A percentile compares a stretch with the other conserved stretches of the same genome.
Evolutionary conservation across 1,140 invertebrate genomes (phyloP).

Genomic region (Drosophila sp.): DNA sequence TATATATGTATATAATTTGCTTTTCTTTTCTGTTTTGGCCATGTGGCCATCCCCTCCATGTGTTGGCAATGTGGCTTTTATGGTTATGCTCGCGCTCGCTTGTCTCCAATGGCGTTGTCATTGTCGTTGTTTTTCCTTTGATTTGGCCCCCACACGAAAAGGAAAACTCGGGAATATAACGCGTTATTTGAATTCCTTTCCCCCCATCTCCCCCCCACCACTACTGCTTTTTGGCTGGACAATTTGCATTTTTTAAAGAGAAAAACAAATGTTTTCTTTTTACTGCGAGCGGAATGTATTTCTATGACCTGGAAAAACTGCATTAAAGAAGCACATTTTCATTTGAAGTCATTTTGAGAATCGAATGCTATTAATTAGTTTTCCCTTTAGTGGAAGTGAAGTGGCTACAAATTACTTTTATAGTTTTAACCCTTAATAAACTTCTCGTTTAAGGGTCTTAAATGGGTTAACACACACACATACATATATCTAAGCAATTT

Average conservation of each 20-base stretch:
- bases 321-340: too few relatives aligned
- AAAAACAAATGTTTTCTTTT: slow-evolving; percentile 19
- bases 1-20: background rate
- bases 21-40: slow-evolving; percentile 48
- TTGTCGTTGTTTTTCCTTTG: slow-evolving; percentile 56
- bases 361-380: too few relatives aligned
- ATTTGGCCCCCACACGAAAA: slow-evolving; percentile 51
- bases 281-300: background rate
- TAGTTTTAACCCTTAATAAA: too few relatives aligned
- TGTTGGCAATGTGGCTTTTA: slow-evolving; percentile 78
- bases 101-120: slow-evolving; percentile 40
- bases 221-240: slow-evolving; percentile 51
- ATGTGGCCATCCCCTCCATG: slow-evolving; percentile 62
- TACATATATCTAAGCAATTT: too few relatives aligned
- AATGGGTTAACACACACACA: too few relatives aligned
- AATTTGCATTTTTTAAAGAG: slow-evolving; percentile 66
- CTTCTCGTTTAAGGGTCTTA: too few relatives aligned
- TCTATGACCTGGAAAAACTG: background rate
- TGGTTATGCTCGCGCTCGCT: slow-evolving; percentile 71
- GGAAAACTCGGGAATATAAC: slow-evolving; percentile 30
- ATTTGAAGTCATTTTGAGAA: too few relatives aligned
- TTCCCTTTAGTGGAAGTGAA: too few relatives aligned
- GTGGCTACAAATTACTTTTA: too few relatives aligned
- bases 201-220: slow-evolving; percentile 1
- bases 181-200: slow-evolving; percentile 67